A percentile compares a stretch with the other conserved stretches of the same genome.
phyloP scores from a whole-genome alignment of 2,113 vertebrate species.

The Petromus typicus region DNA sequence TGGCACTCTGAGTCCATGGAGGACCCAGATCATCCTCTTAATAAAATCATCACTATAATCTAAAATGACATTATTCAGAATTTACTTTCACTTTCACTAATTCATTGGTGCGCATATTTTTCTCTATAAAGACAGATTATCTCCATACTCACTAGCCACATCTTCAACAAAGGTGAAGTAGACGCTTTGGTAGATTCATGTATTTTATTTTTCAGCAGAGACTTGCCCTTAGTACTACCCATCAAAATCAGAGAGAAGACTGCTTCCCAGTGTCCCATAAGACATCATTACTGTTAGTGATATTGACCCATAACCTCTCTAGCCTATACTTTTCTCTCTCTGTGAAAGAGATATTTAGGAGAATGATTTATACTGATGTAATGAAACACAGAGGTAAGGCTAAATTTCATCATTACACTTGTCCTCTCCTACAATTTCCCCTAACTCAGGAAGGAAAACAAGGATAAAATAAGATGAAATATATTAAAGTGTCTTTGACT shows the following conservation, averaged over 20 bases:
- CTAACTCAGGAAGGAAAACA: neutral
- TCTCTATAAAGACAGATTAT: neutral
- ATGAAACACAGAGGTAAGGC: neutral
- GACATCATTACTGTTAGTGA: neutral
- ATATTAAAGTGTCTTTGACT: neutral
- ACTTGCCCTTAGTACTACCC: neutral
- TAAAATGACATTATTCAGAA: neutral
- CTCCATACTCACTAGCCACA: neutral
- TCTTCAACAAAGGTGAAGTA: neutral
- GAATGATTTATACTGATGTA: neutral
- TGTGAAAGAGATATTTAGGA: neutral
- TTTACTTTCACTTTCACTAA: constrained; percentile 28
- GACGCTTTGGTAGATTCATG: neutral
- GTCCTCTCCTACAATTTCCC: neutral
- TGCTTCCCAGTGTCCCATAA: neutral
- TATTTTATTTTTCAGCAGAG: neutral
- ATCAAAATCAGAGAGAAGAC: neutral
- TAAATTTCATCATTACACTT: neutral
- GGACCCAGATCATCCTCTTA: neutral
- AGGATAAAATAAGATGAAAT: constrained; percentile 15
- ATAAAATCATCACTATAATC: neutral
- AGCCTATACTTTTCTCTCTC: neutral
- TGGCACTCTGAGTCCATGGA: neutral
- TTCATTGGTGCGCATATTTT: neutral
- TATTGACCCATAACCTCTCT: neutral